Evolutionary conservation across 2,113 vertebrate species (phyloP).

Genomic region (Malurus melanocephalus): DNA sequence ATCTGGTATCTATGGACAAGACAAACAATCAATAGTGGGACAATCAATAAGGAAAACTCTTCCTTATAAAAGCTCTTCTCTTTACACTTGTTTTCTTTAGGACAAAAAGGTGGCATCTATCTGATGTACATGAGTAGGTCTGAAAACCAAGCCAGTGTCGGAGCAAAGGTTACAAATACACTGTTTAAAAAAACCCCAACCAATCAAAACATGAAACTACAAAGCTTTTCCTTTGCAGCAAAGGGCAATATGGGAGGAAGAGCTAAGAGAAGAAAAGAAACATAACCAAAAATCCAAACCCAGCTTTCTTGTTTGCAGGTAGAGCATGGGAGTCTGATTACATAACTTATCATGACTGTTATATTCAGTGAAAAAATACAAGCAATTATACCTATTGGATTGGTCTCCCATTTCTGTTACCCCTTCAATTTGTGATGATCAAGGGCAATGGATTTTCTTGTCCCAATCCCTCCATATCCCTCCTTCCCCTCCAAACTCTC

Average conservation of each 20-base stretch:
- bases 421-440: not conserved
- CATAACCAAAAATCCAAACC: not conserved
- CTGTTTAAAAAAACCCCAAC: not conserved
- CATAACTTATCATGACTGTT: not conserved
- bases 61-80: not conserved
- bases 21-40: not conserved
- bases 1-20: not conserved
- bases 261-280: not conserved
- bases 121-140: not conserved
- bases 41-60: not conserved
- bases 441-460: not conserved
- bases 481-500: not conserved
- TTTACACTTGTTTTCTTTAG: not conserved
- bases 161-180: not conserved
- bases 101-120: not conserved
- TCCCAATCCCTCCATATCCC: accelerated
- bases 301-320: not conserved
- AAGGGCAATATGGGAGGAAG: not conserved
- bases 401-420: not conserved
- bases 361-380: not conserved
- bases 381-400: not conserved
- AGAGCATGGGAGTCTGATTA: not conserved
- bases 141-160: not conserved
- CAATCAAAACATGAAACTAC: not conserved
- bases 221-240: not conserved